These are phyloP conservation scores for Crotalus horridus DNA, from an alignment of 2,113 vertebrate species.

Conservation along the genomic window DNA sequence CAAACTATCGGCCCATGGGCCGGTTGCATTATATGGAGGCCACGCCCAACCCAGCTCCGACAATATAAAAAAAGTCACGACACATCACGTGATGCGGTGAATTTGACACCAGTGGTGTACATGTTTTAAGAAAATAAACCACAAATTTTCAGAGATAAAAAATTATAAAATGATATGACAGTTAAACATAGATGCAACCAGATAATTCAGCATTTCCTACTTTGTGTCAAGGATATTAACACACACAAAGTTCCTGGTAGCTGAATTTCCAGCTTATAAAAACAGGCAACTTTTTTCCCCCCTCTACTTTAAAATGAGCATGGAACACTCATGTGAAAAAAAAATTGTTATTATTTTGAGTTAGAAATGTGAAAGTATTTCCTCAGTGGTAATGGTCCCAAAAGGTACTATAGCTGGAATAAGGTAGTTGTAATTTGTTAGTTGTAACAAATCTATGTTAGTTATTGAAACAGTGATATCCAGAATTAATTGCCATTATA, in stretches of 20 bases:
- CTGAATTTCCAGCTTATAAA: background rate
- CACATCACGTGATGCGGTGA: too few species aligned
- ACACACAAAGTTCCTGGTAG: background rate
- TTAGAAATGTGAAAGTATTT: constrained; percentile 8
- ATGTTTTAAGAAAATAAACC: background rate
- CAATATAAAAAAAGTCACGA: too few species aligned
- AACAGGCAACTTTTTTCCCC: background rate
- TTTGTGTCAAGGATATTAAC: background rate
- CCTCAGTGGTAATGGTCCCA: constrained; percentile 35
- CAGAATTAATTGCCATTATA: constrained; percentile 68
- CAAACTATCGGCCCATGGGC: too few species aligned
- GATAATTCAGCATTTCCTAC: background rate
- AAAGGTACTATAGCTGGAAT: constrained; percentile 42
- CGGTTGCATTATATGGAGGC: too few species aligned
- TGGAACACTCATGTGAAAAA: background rate
- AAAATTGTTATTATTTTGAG: constrained; percentile 1
- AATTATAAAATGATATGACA: background rate
- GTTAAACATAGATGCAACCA: background rate
- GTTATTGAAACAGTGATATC: constrained; percentile 57
- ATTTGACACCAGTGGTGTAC: too few species aligned
- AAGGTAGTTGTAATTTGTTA: constrained; percentile 50
- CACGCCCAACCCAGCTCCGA: too few species aligned
- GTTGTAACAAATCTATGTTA: constrained; percentile 41
- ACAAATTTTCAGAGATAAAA: background rate
- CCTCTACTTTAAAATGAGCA: background rate